Percentiles rank a stretch among this genome's conserved stretches.
phyloP scores from a whole-genome alignment of 2,888 invertebrate genomes.

The Campoletis raptor region DNA sequence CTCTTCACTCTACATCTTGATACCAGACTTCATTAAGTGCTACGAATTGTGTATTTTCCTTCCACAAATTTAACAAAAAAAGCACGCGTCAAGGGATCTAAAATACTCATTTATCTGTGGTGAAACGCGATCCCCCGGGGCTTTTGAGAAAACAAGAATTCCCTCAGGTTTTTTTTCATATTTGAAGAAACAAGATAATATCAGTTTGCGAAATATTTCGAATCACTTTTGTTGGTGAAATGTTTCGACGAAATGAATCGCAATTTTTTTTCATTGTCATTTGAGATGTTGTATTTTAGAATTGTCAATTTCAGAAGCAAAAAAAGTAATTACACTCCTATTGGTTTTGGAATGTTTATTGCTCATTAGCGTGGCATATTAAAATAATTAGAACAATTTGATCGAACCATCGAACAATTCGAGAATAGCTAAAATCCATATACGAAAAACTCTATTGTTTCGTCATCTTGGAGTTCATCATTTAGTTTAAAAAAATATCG shows the following conservation, averaged over 20 bases:
- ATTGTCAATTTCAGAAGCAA: too few relatives aligned
- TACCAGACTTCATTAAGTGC: background rate
- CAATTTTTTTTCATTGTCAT: background rate
- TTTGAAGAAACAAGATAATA: conserved; percentile 7
- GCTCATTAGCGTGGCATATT: background rate
- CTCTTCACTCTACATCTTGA: conserved; percentile 7
- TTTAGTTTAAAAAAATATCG: background rate
- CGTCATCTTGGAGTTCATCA: background rate
- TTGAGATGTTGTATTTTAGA: background rate
- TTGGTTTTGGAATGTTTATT: background rate
- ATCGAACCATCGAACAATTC: background rate
- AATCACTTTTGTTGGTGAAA: background rate
- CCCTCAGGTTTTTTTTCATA: conserved; percentile 11
- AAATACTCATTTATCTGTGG: conserved; percentile 37
- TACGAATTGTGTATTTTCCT: background rate
- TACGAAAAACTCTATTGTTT: background rate
- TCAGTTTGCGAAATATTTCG: background rate
- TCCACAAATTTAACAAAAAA: conserved; percentile 23
- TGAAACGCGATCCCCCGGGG: background rate
- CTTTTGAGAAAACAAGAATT: conserved; percentile 14
- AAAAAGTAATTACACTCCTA: background rate
- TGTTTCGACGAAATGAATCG: background rate
- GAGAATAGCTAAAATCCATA: background rate
- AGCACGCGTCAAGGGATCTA: background rate
- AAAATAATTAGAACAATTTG: background rate